Evolutionary conservation across 2,888 invertebrate genomes (phyloP).

Genomic region (Ophioninae sp.): DNA sequence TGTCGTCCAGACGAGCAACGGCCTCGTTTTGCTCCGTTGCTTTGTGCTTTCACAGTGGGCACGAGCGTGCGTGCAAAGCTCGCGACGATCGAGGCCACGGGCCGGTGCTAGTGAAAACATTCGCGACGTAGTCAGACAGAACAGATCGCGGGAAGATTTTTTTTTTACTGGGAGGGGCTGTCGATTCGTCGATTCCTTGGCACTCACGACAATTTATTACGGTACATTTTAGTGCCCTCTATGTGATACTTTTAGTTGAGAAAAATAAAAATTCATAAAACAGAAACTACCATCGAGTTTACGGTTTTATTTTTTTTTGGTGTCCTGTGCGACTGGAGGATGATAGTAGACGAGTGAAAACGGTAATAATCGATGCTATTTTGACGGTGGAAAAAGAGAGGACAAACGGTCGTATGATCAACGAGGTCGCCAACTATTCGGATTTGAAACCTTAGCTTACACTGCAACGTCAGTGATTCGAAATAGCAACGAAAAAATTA

Average conservation of each 20-base stretch:
- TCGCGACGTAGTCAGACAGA: constrained; percentile 28
- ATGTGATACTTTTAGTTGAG: not conserved
- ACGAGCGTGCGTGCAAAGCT: constrained; percentile 5
- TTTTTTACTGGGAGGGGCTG: constrained; percentile 45
- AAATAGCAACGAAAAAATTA: not conserved
- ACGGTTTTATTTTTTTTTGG: not conserved
- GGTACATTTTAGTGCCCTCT: not conserved
- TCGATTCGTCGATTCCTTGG: not conserved
- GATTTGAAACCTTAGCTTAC: constrained; percentile 12
- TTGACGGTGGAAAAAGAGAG: not conserved
- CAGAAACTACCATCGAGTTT: not conserved
- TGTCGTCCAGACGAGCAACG: not conserved
- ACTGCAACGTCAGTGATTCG: too few relatives aligned
- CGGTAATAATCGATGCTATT: not conserved
- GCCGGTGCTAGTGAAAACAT: constrained; percentile 36
- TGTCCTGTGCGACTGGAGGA: not conserved
- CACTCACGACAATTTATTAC: not conserved
- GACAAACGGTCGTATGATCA: not conserved
- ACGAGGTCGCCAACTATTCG: not conserved
- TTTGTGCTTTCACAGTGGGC: constrained; percentile 3
- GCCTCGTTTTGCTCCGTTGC: not conserved
- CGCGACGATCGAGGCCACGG: constrained; percentile 29
- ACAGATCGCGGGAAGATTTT: constrained; percentile 6
- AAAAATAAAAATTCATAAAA: not conserved
- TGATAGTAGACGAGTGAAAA: not conserved